These are phyloP conservation scores for Pristionchus exspectatus DNA, from an alignment of 2,888 invertebrate genomes.

Conservation along the genomic window DNA sequence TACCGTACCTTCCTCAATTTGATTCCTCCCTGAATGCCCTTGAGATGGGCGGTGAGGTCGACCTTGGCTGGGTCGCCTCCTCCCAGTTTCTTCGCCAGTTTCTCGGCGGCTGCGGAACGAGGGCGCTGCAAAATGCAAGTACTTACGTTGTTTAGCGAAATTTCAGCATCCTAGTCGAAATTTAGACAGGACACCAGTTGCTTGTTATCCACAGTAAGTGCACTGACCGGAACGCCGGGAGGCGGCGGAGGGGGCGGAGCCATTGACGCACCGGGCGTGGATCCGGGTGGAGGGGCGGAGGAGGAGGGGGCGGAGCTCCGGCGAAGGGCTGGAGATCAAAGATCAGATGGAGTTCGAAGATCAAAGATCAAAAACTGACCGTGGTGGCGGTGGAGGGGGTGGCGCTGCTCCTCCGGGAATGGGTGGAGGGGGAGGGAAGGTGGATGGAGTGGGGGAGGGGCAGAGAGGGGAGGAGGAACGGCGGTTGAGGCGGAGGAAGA, in stretches of 20 bases:
- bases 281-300: constrained; percentile 40
- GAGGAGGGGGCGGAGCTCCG: constrained; percentile 33
- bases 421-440: not conserved
- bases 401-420: not conserved
- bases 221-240: not conserved
- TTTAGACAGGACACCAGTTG: not conserved
- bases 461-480: constrained; percentile 52
- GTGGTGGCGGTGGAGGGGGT: constrained; percentile 36
- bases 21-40: constrained; percentile 54
- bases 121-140: not conserved
- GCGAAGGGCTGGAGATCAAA: not conserved
- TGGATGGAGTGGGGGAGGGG: constrained; percentile 32
- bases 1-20: constrained; percentile 42
- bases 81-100: constrained; percentile 42
- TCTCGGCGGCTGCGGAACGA: constrained; percentile 22
- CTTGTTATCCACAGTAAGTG: constrained; percentile 8
- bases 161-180: not conserved
- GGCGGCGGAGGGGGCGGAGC: constrained; percentile 46
- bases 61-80: constrained; percentile 34
- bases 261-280: not conserved
- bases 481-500: constrained; percentile 49
- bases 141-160: constrained; percentile 17
- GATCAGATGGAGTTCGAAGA: not conserved
- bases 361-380: not conserved
- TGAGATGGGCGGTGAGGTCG: constrained; percentile 44